A percentile compares a stretch with the other conserved stretches of the same genome.
These are phyloP conservation scores for Prochilodus magdalenae DNA, from an alignment of 2,113 vertebrate species.

Conservation along the genomic window DNA sequence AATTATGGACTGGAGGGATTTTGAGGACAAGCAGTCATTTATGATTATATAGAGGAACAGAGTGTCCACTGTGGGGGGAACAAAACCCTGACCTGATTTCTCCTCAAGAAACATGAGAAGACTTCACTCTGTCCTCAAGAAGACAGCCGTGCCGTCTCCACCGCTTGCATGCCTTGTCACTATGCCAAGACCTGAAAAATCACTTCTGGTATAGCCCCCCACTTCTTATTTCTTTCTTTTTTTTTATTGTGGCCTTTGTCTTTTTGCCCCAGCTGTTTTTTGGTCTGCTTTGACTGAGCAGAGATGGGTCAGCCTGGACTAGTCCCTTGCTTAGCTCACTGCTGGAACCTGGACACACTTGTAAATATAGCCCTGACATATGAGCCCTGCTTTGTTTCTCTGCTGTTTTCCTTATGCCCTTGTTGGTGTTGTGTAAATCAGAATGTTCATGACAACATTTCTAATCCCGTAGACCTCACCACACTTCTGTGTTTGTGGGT, in stretches of 20 bases:
- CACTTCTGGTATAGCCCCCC: not conserved
- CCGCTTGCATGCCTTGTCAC: constrained; percentile 45
- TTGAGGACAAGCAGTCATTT: constrained; percentile 22
- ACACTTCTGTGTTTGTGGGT: not conserved
- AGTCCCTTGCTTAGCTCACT: constrained; percentile 13
- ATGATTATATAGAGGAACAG: constrained; percentile 18
- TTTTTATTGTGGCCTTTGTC: constrained; percentile 23
- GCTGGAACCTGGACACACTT: constrained; percentile 27
- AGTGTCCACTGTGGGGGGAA: constrained; percentile 42
- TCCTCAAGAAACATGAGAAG: constrained; percentile 36
- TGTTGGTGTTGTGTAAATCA: constrained; percentile 13
- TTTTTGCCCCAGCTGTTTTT: constrained; percentile 12
- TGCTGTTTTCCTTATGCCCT: constrained; percentile 26
- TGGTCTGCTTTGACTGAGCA: constrained; percentile 1
- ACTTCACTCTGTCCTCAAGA: constrained; percentile 28
- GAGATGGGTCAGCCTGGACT: not conserved
- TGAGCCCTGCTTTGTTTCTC: not conserved
- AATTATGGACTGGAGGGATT: constrained; percentile 35
- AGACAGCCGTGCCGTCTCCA: not conserved
- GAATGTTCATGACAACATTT: not conserved
- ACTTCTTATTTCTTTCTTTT: not conserved
- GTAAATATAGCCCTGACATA: constrained; percentile 27
- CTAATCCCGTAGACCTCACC: not conserved
- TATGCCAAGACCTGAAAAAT: constrained; percentile 33
- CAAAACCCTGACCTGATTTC: constrained; percentile 47